Percentiles rank a stretch among this genome's conserved stretches.
phyloP scores from a whole-genome alignment of 1,140 invertebrate genomes.

The Cydia amplana region DNA sequence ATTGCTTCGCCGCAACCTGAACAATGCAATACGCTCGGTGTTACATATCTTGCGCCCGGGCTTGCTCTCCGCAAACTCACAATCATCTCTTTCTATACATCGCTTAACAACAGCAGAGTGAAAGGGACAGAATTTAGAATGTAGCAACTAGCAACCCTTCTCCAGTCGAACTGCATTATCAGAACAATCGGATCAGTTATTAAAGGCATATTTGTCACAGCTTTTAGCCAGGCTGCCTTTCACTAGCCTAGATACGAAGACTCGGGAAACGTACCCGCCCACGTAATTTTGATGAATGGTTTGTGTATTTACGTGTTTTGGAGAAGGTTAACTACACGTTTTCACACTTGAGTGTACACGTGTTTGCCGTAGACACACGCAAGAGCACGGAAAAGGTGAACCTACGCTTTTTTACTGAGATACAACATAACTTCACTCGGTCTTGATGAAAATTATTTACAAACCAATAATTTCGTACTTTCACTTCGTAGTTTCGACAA shows the following conservation, averaged over 20 bases:
- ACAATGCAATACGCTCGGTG: slow-evolving; percentile 20
- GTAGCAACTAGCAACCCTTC: slow-evolving; percentile 2
- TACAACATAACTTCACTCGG: neutral
- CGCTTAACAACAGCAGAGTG: neutral
- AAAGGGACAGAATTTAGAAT: slow-evolving; percentile 8
- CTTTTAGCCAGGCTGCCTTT: slow-evolving; percentile 25
- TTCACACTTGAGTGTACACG: slow-evolving; percentile 10
- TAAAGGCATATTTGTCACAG: slow-evolving; percentile 29
- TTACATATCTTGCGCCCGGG: slow-evolving; percentile 3
- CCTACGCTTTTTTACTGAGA: neutral
- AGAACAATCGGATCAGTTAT: slow-evolving; percentile 25
- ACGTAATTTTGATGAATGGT: slow-evolving; percentile 2
- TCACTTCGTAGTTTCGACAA: too few species aligned
- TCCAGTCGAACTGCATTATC: slow-evolving; percentile 19
- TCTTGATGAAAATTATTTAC: too few species aligned
- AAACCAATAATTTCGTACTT: too few species aligned
- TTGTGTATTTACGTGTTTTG: neutral
- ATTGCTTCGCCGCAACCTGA: slow-evolving; percentile 1
- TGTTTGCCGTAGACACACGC: neutral
- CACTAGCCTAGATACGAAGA: slow-evolving; percentile 22
- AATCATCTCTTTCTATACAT: neutral
- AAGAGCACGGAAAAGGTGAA: neutral
- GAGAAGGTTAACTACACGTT: slow-evolving; percentile 3
- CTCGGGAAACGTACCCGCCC: neutral
- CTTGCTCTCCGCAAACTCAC: neutral